phyloP scores from a whole-genome alignment of 2,797 vertebrate genomes.

The Cyclopterus lumpus region DNA sequence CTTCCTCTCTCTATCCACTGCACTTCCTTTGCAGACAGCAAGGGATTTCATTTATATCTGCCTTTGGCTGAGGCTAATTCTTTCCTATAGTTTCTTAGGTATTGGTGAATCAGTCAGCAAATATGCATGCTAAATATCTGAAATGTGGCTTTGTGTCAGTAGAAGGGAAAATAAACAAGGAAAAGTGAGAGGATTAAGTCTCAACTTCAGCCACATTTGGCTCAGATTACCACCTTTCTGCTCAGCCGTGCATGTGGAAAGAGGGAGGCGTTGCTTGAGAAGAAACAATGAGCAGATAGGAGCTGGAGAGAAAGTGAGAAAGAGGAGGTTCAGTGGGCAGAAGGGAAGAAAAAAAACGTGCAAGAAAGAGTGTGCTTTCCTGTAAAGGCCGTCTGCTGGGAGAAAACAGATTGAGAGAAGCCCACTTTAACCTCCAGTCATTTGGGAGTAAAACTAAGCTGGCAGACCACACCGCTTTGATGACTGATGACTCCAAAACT shows the following conservation, averaged over 20 bases:
- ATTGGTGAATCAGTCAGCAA: slow-evolving; percentile 17
- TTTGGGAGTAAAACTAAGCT: slow-evolving; percentile 34
- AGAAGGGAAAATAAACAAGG: slow-evolving; percentile 21
- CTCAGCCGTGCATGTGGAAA: slow-evolving; percentile 40
- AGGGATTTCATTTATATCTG: neutral
- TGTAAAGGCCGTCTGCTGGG: slow-evolving; percentile 22
- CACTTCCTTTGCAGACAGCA: slow-evolving; percentile 11
- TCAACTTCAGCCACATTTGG: slow-evolving; percentile 61
- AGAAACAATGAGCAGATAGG: slow-evolving; percentile 22
- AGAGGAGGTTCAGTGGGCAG: neutral
- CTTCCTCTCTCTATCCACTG: neutral
- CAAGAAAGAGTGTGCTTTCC: slow-evolving; percentile 35
- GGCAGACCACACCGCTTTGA: slow-evolving; percentile 28
- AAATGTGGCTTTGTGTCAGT: slow-evolving; percentile 21
- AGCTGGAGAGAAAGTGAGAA: neutral
- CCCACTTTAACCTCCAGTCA: slow-evolving; percentile 32
- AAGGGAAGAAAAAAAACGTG: slow-evolving; percentile 1
- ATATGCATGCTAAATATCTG: slow-evolving; percentile 20
- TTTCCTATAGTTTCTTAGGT: neutral
- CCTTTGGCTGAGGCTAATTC: neutral
- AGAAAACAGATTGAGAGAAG: slow-evolving; percentile 41
- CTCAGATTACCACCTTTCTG: slow-evolving; percentile 64
- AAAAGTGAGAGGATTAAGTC: slow-evolving; percentile 46
- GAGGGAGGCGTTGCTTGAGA: slow-evolving; percentile 24
- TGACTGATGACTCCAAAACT: slow-evolving; percentile 11